Base-by-base conservation (phyloP, 1,140 invertebrate genomes). In the Drosophila ambigua region DNA sequence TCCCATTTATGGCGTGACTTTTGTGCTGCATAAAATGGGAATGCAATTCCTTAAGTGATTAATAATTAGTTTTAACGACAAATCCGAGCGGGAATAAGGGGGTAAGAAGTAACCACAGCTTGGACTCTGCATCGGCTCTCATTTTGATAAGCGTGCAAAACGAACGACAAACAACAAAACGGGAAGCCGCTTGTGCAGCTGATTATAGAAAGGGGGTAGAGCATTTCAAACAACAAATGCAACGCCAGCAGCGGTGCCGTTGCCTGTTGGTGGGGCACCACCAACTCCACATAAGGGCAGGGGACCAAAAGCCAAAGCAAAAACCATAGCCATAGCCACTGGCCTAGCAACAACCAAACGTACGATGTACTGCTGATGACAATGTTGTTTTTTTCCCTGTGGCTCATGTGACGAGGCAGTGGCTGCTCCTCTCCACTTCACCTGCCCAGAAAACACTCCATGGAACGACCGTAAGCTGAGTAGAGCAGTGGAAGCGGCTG, bases 81-180 rank as follows among this genome's bases (percentile, higher is more conserved):
- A 39, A 39, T 13, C 35, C 35, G 54, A 51, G 45, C 31, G 57
- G 52, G 35, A 46, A 35, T 53, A 71, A 75, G 39, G 71, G 61
- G 72, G 28, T 65, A 60, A 46, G 57, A 24, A 24, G 23, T 24
- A 24, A 24, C 59, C 63, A 67, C 58, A 52, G 52, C 58, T 59
- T 53, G 49, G 45, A 20, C 20, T 45, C 49, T 62, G 49, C 46
- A 41, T 39, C 39, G 45, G 8, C 50, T 41, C 23, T 48, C 35
- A 66, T 68, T 78, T 39, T 87, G 82, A 88, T 87, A 87, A 85
- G 82, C 65, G 28, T 48, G 31, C 28, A 54, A 46, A 68, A 69
- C 46, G 31, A 57, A 57, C 26, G 58, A 46, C 50, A 67, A 57
- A 60, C 54, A 28, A n/a, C 31, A 48, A 8, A 49, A 53, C 48